Percentiles rank a stretch among this genome's conserved stretches.
phyloP scores from a whole-genome alignment of 2,797 vertebrate species.

The Kryptolebias ocellatus region DNA sequence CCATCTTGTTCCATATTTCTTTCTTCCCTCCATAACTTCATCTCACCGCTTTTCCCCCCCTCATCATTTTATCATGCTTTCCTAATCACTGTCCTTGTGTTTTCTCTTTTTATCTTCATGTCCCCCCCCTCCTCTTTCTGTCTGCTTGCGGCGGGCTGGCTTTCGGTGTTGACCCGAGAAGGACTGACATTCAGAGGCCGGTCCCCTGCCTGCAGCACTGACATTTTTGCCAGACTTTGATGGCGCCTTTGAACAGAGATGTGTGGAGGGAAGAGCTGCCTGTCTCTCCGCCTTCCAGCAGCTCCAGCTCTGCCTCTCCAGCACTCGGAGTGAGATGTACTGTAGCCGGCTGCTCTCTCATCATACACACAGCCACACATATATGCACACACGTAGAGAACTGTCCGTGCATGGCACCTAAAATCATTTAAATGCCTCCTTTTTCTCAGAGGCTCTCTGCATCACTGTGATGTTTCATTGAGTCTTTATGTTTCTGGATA shows the following conservation, averaged over 20 bases:
- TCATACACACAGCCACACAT: conserved; percentile 34
- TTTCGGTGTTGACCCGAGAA: conserved; percentile 81
- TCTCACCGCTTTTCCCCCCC: conserved; percentile 25
- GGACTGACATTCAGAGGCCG: conserved; percentile 83
- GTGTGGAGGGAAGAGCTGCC: conserved; percentile 77
- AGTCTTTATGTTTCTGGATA: conserved; percentile 12
- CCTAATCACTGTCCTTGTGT: conserved; percentile 66
- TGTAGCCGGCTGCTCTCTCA: conserved; percentile 46
- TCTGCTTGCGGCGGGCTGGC: conserved; percentile 66
- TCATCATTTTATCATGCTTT: conserved; percentile 57
- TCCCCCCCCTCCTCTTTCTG: conserved; percentile 35
- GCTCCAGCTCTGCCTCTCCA: conserved; percentile 55
- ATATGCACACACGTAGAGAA: conserved; percentile 17
- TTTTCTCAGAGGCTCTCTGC: conserved; percentile 23
- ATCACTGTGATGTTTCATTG: conserved; percentile 11
- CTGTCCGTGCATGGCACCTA: conserved; percentile 1
- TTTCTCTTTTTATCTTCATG: conserved; percentile 66
- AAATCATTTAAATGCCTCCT: conserved; percentile 37
- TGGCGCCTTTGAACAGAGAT: conserved; percentile 85
- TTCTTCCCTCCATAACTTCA: conserved; percentile 28
- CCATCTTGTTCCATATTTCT: conserved; percentile 20
- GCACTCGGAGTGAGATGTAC: conserved; percentile 67
- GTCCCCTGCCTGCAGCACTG: conserved; percentile 83
- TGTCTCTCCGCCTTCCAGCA: conserved; percentile 72
- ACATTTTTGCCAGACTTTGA: conserved; percentile 87